Evolutionary conservation across 2,888 invertebrate genomes (phyloP).

Genomic region (Drosophila tripunctata): DNA sequence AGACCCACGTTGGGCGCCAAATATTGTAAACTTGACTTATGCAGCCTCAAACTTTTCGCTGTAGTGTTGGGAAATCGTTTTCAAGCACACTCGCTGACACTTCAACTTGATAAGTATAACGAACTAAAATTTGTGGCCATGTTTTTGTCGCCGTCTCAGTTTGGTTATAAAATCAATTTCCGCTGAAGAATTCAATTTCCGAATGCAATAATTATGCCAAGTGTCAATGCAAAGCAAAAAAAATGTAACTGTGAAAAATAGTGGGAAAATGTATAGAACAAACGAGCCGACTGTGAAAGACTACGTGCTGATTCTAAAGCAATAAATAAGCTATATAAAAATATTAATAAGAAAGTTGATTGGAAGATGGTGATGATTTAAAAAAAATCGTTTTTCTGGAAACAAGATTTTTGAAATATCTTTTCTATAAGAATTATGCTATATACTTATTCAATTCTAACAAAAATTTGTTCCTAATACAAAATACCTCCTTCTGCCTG

Average conservation of each 20-base stretch:
- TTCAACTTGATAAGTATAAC: slow-evolving; percentile 37
- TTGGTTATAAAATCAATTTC: slow-evolving; percentile 82
- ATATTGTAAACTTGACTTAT: neutral
- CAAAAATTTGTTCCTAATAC: no score
- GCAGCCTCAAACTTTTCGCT: slow-evolving; percentile 10
- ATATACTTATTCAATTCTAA: no score
- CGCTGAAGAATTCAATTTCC: slow-evolving; percentile 83
- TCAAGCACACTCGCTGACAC: slow-evolving; percentile 6
- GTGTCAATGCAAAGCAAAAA: slow-evolving; percentile 61
- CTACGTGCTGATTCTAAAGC: no score
- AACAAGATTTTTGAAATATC: no score
- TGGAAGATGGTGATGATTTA: no score
- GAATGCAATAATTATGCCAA: slow-evolving; percentile 83
- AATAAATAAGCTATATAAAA: no score
- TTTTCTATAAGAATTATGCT: no score
- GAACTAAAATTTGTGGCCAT: slow-evolving; percentile 38
- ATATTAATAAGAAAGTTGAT: no score
- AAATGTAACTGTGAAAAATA: no score
- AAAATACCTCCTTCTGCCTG: no score
- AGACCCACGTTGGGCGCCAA: neutral
- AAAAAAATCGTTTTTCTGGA: no score
- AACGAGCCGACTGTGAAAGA: no score
- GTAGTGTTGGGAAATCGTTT: slow-evolving; percentile 14
- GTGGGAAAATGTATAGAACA: neutral
- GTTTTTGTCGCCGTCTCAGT: slow-evolving; percentile 34